Conservation (phyloP, 2,113 vertebrate genomes). For the Corythaixoides concolor region DNA sequence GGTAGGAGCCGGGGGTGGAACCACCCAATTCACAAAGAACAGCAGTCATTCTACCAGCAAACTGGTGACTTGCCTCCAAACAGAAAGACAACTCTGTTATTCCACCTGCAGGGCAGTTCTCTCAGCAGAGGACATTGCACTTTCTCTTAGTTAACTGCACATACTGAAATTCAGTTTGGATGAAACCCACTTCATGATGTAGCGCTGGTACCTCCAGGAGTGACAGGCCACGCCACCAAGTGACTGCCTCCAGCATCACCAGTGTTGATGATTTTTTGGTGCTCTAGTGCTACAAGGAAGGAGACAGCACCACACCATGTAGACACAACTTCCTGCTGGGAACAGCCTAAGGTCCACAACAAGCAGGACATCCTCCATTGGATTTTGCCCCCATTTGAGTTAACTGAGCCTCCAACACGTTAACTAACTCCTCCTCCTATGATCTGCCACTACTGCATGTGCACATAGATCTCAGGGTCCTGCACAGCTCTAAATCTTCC, state of each 20-base stretch:
- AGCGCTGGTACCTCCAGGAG: neutral
- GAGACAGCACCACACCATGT: neutral
- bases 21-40: neutral
- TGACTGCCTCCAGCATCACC: neutral
- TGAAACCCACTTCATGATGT: accelerated
- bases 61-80: neutral
- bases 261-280: neutral
- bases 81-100: neutral
- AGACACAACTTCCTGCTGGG: neutral
- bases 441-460: neutral
- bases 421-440: neutral
- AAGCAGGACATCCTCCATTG: neutral
- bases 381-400: neutral
- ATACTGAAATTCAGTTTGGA: neutral
- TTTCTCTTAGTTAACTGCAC: neutral
- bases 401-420: accelerated
- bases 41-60: neutral
- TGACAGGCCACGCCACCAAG: neutral
- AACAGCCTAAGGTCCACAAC: neutral
- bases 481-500: neutral
- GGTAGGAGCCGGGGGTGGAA: neutral
- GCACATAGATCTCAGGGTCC: neutral
- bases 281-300: neutral
- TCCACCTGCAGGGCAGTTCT: neutral
- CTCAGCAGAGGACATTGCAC: neutral